These are phyloP conservation scores for Cladorhizidae sp. DNA, from an alignment of 37 sponge, comb jelly and placozoan genomes.

Conservation along the genomic window DNA sequence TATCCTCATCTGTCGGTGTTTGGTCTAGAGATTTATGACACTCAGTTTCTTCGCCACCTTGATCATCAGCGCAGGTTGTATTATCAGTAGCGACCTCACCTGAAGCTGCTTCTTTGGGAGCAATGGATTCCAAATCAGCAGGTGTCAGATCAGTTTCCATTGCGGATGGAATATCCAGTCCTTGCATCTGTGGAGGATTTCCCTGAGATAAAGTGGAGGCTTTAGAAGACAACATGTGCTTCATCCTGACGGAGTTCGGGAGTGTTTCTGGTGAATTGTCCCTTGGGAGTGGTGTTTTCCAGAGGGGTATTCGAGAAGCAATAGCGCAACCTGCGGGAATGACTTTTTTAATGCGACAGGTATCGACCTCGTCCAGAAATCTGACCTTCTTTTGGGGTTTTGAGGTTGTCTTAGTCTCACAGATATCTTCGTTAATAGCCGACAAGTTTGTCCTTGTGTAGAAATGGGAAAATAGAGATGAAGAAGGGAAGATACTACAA, in stretches of 20 bases:
- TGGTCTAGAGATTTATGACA: neutral
- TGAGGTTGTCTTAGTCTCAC: neutral
- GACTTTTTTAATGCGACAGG: too few species aligned
- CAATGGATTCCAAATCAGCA: too few species aligned
- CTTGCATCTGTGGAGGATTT: neutral
- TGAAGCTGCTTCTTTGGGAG: neutral
- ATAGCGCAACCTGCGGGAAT: neutral
- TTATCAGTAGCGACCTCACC: neutral
- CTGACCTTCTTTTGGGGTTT: constrained; percentile 29
- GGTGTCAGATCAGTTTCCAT: too few species aligned
- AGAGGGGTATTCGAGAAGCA: constrained; percentile 2
- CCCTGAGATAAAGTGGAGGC: neutral
- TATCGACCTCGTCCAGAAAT: constrained; percentile 21
- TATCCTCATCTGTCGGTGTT: constrained; percentile 76
- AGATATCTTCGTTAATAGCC: neutral
- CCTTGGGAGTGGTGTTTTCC: constrained; percentile 35
- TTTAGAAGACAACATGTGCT: constrained; percentile 16
- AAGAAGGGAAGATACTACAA: neutral
- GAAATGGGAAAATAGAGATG: neutral
- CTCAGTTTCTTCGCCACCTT: neutral
- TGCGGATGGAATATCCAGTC: neutral
- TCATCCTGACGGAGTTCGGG: constrained; percentile 49
- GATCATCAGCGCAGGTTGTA: neutral
- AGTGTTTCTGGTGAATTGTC: neutral
- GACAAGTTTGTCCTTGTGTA: neutral